Evolutionary conservation across 2,797 vertebrate genomes (phyloP), one percentile per base, ranked within the genome.

Genomic region (Holocentrus rufus): DNA sequence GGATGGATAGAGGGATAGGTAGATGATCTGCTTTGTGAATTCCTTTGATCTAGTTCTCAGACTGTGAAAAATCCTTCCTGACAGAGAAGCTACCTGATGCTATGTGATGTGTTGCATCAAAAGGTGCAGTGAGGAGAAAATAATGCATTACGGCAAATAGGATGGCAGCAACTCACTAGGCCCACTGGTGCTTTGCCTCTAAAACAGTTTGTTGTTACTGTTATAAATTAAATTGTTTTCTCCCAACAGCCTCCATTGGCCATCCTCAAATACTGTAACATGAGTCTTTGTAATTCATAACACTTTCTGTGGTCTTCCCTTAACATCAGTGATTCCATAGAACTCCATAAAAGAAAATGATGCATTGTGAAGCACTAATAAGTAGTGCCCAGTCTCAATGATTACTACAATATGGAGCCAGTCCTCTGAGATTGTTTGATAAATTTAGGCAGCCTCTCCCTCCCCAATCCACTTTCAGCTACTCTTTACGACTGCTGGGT

Each of bases 371-470:
- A 55, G 54, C 65, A 76, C 42, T 22, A 36, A 58, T 42, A 14
- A 53, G n/a, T 62, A 25, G 62, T 66, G 47, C 10, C 25, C 47
- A 27, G 34, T 20, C 30, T 65, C n/a, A 55, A 10, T 53, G 36
- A 54, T 44, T 14, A 39, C 63, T 61, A 27, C 25, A 27, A 27
- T 27, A 46, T 22, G n/a, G 50, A 78, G 36, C 44, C 47, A 34
- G 31, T 72, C 49, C 53, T 67, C 85, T 67, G 69, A 74, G 75
- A 74, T 65, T 56, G 76, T 72, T 69, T 65, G 65, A 81, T 89
- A 74, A 66, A 74, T 82, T 71, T 62, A 57, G 80, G 84, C 84
- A 82, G 76, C 64, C 52, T n/a, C 66, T 71, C 67, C 78, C 56
- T 76, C 60, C 63, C 46, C 65, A 36, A 36, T 58, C 61, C 5